A percentile compares a stretch with the other conserved stretches of the same genome.
Evolutionary conservation across 1,140 invertebrate species (phyloP).

Genomic region (Megathymus violae): DNA sequence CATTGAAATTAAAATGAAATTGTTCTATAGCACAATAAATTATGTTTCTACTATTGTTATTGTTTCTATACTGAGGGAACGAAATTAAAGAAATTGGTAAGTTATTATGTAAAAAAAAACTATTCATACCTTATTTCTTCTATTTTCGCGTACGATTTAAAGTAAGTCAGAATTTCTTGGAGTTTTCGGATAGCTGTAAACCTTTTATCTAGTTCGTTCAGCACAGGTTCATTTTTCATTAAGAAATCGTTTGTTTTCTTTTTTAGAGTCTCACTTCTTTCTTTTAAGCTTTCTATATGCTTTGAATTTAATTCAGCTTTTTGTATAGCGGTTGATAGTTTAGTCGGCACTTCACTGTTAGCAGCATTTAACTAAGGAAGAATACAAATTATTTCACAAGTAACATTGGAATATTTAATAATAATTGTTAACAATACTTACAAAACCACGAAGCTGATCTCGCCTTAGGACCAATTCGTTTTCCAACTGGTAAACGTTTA

Average conservation of each 20-base stretch:
- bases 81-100: no score
- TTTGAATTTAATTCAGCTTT: constrained; percentile 71
- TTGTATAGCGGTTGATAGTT: constrained; percentile 67
- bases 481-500: constrained; percentile 53
- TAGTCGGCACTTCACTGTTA: constrained; percentile 72
- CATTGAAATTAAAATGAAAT: no score
- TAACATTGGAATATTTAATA: no score
- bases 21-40: no score
- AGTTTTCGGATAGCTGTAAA: constrained; percentile 70
- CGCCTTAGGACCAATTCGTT: constrained; percentile 53
- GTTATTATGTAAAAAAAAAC: neutral
- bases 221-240: constrained; percentile 61
- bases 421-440: constrained; percentile 46
- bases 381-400: no score
- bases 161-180: constrained; percentile 70
- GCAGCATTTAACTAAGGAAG: constrained; percentile 62
- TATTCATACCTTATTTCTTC: constrained; percentile 71
- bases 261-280: constrained; percentile 56
- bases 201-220: constrained; percentile 63
- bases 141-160: constrained; percentile 76
- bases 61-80: no score
- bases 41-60: no score
- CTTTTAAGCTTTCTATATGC: constrained; percentile 67
- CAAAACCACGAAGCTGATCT: constrained; percentile 56
- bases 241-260: constrained; percentile 67